Evolutionary conservation across 2,113 vertebrate genomes (phyloP), one percentile per base, ranked within the genome.

Genomic region (Misgurnus anguillicaudatus): DNA sequence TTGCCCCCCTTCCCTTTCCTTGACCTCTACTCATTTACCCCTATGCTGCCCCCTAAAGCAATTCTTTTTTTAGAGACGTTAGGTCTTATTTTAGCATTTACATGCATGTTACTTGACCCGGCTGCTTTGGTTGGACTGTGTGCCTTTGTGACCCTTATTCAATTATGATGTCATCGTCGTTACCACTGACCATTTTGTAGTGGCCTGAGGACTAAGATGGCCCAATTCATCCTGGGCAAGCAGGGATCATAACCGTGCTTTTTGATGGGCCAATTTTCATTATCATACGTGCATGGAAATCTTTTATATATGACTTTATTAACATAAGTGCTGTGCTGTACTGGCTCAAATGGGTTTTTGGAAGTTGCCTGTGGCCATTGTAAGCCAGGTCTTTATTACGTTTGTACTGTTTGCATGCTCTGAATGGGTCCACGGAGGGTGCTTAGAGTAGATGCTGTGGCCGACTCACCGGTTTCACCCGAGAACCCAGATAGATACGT

Each of bases 11-110:
- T 75, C 68, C 60, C 69, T 57, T 78, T n/a, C 5, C 48, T 63
- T 60, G 73, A 63, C 70, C 75, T 75, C 75, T 67, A 65, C 36
- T 79, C 79, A 71, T 75, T 64, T 84, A 79, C 55, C 58, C 45
- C 73, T 70, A 47, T 17, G n/a, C 9, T 55, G 75, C 1, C 78
- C 78, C 57, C 17, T 21, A 41, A 9, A 65, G 79, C 7, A 5
- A 65, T 80, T 65, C 63, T 21, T n/a, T 31, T 31, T 31, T 31
- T 1, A 2, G 24, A 31, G 24, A 31, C 24, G 24, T 31, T 31
- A 31, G 24, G 24, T 57, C 76, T 69, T n/a, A 51, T 38, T 51
- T 80, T 38, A 38, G 39, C 47, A 17, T 68, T 48, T 55, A 24
- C 9, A 53, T 64, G 57, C 38, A 64, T 31, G 53, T 72, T 71